A percentile compares a stretch with the other conserved stretches of the same genome.
These are phyloP conservation scores for Rhineura floridana DNA, from an alignment of 2,113 vertebrate species.

Conservation along the genomic window DNA sequence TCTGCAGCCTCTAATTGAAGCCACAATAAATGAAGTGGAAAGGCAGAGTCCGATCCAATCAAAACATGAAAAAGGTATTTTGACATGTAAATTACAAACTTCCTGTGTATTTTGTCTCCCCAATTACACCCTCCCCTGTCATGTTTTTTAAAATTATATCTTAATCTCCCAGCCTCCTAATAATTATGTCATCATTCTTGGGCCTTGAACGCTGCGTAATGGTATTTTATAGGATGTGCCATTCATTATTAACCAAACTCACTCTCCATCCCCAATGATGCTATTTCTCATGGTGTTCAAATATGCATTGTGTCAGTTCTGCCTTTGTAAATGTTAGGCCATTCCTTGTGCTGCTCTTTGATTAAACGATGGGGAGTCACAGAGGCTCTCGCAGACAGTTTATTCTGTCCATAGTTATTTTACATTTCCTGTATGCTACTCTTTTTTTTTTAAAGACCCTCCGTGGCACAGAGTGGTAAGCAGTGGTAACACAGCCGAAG, in stretches of 20 bases:
- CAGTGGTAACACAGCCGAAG: too few species aligned
- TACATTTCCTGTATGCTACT: slow-evolving; percentile 42
- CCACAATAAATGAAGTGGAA: slow-evolving; percentile 85
- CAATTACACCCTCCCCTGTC: slow-evolving; percentile 85
- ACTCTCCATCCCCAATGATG: slow-evolving; percentile 75
- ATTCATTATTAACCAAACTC: slow-evolving; percentile 84
- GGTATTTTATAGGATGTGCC: slow-evolving; percentile 82
- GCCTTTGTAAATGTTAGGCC: slow-evolving; percentile 72
- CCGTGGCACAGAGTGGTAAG: too few species aligned
- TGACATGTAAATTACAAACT: slow-evolving; percentile 88
- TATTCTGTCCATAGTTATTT: slow-evolving; percentile 71
- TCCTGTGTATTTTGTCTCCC: slow-evolving; percentile 85
- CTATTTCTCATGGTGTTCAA: slow-evolving; percentile 77
- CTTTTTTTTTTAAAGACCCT: too few species aligned
- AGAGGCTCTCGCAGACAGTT: slow-evolving; percentile 55
- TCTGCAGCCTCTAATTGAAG: slow-evolving; percentile 81
- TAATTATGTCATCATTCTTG: slow-evolving; percentile 87
- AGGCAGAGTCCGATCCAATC: slow-evolving; percentile 84
- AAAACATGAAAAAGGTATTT: slow-evolving; percentile 85
- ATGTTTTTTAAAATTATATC: slow-evolving; percentile 85
- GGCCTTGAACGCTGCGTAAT: slow-evolving; percentile 79
- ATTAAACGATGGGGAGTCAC: slow-evolving; percentile 64
- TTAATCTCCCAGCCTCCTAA: slow-evolving; percentile 85
- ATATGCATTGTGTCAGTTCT: slow-evolving; percentile 78
- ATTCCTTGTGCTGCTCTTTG: slow-evolving; percentile 61